Evolutionary conservation across 2,797 vertebrate species (phyloP).

Genomic region (Menidia menidia): DNA sequence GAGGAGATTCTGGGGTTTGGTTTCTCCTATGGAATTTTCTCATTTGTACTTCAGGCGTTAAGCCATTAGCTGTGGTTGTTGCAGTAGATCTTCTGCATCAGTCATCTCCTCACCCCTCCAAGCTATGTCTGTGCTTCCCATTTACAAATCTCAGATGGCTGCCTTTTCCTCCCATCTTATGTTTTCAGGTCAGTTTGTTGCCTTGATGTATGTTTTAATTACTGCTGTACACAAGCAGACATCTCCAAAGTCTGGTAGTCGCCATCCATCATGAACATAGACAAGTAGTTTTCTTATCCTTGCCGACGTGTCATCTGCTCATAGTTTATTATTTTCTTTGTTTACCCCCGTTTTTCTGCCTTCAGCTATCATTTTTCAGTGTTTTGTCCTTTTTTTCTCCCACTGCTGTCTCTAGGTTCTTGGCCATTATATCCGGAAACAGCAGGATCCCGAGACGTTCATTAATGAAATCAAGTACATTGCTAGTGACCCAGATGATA

Average conservation of each 20-base stretch:
- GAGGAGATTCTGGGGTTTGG: constrained; percentile 64
- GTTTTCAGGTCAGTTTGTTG: constrained; percentile 32
- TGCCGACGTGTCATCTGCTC: constrained; percentile 35
- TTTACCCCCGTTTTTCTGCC: constrained; percentile 2
- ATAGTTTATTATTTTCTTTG: constrained; percentile 25
- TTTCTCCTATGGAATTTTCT: constrained; percentile 74
- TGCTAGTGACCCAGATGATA: constrained; percentile 93
- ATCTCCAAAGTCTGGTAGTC: neutral
- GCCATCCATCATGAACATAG: constrained; percentile 25
- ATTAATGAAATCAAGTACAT: constrained; percentile 93
- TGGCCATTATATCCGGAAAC: constrained; percentile 93
- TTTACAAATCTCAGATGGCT: constrained; percentile 49
- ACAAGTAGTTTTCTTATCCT: constrained; percentile 21
- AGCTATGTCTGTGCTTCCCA: constrained; percentile 48
- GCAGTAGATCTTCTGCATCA: constrained; percentile 34
- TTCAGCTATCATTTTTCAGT: constrained; percentile 17
- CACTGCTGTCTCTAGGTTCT: constrained; percentile 84
- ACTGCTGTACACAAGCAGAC: constrained; percentile 23
- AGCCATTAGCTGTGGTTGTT: constrained; percentile 42
- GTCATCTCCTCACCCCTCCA: constrained; percentile 42
- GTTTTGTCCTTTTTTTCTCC: constrained; percentile 9
- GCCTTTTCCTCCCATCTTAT: constrained; percentile 28
- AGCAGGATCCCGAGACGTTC: constrained; percentile 92
- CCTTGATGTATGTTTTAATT: constrained; percentile 32
- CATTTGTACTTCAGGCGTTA: constrained; percentile 57